Evolutionary conservation across 2,113 vertebrate species (phyloP).

Genomic region (Mystacornis crossleyi): DNA sequence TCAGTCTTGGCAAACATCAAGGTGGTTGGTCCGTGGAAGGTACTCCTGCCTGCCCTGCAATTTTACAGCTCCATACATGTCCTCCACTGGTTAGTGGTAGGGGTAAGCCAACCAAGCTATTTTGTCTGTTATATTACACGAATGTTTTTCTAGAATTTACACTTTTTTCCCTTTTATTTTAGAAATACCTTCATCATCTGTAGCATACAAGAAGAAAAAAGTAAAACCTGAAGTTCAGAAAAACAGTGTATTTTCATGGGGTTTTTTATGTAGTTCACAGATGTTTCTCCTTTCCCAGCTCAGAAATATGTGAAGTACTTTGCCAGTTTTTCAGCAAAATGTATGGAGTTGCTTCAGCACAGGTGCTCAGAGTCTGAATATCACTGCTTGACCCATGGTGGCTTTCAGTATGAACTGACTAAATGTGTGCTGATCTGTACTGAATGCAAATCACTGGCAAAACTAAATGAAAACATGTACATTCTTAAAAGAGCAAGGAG

Average conservation of each 20-base stretch:
- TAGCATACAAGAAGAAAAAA: background rate
- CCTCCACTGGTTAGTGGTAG: background rate
- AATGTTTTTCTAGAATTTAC: background rate
- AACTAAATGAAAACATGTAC: background rate
- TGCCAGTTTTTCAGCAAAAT: background rate
- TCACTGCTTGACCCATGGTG: background rate
- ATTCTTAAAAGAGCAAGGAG: background rate
- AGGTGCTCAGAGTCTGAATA: background rate
- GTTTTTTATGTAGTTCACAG: background rate
- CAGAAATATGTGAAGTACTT: background rate
- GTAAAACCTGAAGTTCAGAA: background rate
- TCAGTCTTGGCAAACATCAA: background rate
- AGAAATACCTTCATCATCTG: background rate
- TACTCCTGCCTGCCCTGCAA: background rate
- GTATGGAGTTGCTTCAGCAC: background rate
- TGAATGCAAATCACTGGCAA: background rate
- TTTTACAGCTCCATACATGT: accelerated
- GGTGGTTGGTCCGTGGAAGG: background rate
- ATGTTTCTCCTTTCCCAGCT: background rate
- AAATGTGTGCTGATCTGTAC: background rate
- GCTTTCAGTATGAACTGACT: background rate
- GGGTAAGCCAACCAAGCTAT: background rate
- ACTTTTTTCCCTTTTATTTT: too few species aligned
- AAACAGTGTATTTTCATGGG: background rate
- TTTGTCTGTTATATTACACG: background rate